Percentiles rank a stretch among this genome's conserved stretches.
Evolutionary conservation across 2,113 vertebrate genomes (phyloP).

Genomic region (Cochlearius cochlearius): DNA sequence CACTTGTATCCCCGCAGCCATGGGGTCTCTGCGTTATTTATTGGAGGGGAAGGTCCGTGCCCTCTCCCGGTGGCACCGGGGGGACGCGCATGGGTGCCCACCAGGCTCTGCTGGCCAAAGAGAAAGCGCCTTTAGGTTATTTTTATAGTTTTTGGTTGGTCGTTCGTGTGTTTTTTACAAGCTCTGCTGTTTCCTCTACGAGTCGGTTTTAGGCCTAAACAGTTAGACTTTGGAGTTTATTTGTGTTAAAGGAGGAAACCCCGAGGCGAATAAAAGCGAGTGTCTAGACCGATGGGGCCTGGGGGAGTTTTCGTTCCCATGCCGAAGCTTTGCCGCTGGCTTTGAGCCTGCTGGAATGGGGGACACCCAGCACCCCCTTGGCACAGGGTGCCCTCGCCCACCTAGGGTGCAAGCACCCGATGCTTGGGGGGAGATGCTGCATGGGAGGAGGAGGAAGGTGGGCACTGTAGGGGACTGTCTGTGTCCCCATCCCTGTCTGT

Average conservation of each 20-base stretch:
- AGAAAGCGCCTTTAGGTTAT: not conserved
- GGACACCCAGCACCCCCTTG: not conserved
- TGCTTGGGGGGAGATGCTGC: not conserved
- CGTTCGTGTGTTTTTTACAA: not conserved
- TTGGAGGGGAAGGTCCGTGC: not conserved
- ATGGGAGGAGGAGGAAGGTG: not conserved
- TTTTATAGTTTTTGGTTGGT: not conserved
- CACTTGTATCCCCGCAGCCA: not conserved
- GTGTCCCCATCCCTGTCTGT: not conserved
- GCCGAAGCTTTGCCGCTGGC: accelerated
- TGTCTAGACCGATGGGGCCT: not conserved
- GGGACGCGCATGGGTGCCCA: accelerated
- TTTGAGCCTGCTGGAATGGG: not conserved
- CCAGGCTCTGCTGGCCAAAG: not conserved
- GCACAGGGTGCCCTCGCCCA: not conserved
- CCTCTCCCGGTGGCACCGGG: not conserved
- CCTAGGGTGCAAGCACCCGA: accelerated
- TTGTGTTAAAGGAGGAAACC: not conserved
- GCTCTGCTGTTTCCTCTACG: not conserved
- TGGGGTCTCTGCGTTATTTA: not conserved
- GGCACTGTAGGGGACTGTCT: accelerated
- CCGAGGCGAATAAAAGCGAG: not conserved
- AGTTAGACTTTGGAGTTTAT: not conserved
- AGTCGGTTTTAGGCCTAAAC: not conserved
- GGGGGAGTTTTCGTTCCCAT: not conserved